A percentile compares a stretch with the other conserved stretches of the same genome.
Evolutionary conservation across 2,888 invertebrate genomes (phyloP).

Genomic region (Alitta virens): DNA sequence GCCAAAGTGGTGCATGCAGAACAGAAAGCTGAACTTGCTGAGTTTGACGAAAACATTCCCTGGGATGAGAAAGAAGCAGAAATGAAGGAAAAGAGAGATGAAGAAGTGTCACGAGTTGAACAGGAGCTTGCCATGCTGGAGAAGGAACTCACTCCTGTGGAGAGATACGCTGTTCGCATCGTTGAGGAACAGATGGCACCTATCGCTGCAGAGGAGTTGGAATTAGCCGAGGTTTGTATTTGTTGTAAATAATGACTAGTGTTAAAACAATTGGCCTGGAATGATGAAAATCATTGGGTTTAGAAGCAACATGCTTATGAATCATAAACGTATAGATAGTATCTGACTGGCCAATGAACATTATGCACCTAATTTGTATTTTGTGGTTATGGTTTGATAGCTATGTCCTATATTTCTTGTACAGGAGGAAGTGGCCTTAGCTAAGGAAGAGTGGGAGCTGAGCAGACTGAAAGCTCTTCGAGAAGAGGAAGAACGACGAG

Average conservation of each 20-base stretch:
- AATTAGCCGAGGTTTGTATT: constrained; percentile 73
- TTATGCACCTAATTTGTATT: too few relatives aligned
- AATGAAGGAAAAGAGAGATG: constrained; percentile 42
- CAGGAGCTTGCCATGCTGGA: constrained; percentile 56
- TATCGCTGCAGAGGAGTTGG: constrained; percentile 76
- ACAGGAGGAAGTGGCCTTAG: constrained; percentile 66
- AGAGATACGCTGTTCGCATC: constrained; percentile 90
- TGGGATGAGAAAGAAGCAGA: constrained; percentile 67
- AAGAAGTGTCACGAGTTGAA: constrained; percentile 53
- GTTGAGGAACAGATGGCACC: constrained; percentile 84
- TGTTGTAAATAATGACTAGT: not conserved
- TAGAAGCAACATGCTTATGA: constrained; percentile 1
- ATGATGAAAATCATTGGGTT: constrained; percentile 3
- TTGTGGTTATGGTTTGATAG: too few relatives aligned
- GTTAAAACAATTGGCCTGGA: constrained; percentile 1
- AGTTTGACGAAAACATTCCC: constrained; percentile 93
- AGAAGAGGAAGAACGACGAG: constrained; percentile 60
- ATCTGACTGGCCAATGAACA: constrained; percentile 20
- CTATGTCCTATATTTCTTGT: too few relatives aligned
- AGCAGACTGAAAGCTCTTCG: constrained; percentile 64
- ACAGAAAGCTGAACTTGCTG: constrained; percentile 71
- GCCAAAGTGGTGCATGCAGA: constrained; percentile 86
- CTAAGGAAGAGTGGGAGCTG: constrained; percentile 75
- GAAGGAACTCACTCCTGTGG: constrained; percentile 79
- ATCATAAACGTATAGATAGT: constrained; percentile 22